Evolutionary conservation across 2,888 invertebrate genomes (phyloP).

Genomic region (Platycnemis pennipes): DNA sequence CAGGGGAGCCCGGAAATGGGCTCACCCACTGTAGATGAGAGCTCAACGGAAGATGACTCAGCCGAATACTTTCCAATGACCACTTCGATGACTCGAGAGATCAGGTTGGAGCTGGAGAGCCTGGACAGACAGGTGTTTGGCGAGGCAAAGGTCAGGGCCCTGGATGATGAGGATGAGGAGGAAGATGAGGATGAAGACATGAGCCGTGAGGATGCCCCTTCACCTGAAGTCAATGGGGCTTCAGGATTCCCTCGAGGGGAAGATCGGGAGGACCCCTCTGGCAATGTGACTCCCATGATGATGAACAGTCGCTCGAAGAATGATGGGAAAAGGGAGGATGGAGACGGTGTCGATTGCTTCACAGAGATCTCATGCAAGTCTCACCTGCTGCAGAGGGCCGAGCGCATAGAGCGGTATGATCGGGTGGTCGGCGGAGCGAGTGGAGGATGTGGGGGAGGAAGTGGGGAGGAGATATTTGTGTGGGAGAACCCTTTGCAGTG

Average conservation of each 20-base stretch:
- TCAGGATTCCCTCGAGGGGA: background rate
- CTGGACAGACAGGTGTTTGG: constrained; percentile 92
- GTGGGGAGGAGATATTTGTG: constrained; percentile 84
- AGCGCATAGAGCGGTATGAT: constrained; percentile 52
- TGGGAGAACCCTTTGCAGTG: constrained; percentile 90
- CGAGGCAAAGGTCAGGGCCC: constrained; percentile 71
- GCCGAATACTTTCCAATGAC: constrained; percentile 92
- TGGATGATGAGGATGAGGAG: constrained; percentile 11
- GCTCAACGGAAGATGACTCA: constrained; percentile 90
- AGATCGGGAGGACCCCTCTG: background rate
- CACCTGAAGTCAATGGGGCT: background rate
- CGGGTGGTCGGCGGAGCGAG: constrained; percentile 74
- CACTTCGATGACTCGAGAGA: constrained; percentile 91
- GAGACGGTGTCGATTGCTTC: constrained; percentile 41
- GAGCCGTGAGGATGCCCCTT: background rate
- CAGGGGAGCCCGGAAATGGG: constrained; percentile 70
- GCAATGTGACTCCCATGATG: background rate
- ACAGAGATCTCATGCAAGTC: background rate
- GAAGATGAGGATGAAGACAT: constrained; percentile 44
- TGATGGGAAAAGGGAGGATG: constrained; percentile 30
- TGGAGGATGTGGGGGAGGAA: constrained; percentile 79
- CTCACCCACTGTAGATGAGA: constrained; percentile 80
- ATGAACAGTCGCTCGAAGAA: background rate
- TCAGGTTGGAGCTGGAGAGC: constrained; percentile 90
- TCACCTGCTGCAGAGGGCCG: constrained; percentile 37